Percentiles rank a stretch among this genome's conserved stretches.
phyloP scores from a whole-genome alignment of 2,113 vertebrate species.

The Murina feae region DNA sequence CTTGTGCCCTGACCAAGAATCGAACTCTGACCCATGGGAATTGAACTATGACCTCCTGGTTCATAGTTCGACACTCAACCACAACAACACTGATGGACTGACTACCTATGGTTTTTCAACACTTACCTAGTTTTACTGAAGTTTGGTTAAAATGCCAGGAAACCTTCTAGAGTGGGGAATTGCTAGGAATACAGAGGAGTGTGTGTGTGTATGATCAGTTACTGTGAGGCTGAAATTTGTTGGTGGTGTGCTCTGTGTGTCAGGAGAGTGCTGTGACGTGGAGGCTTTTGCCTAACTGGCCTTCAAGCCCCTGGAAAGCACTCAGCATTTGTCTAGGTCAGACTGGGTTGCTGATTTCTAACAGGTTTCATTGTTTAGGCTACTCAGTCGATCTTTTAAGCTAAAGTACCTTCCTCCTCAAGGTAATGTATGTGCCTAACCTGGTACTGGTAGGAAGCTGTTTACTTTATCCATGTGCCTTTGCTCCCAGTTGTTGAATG shows the following conservation, averaged over 20 bases:
- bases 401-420: background rate
- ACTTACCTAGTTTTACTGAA: background rate
- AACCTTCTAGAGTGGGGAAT: background rate
- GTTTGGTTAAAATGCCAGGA: background rate
- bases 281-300: background rate
- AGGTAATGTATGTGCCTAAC: background rate
- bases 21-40: too few species aligned
- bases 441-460: background rate
- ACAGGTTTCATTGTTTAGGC: background rate
- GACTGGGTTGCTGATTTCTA: background rate
- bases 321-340: background rate
- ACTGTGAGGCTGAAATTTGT: background rate
- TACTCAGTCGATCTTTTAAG: background rate
- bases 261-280: too few species aligned
- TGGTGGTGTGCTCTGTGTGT: background rate
- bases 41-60: too few species aligned
- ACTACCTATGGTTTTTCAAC: background rate
- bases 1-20: too few species aligned
- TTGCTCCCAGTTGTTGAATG: background rate
- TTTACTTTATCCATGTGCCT: background rate
- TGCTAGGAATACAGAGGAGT: background rate
- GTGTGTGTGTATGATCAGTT: background rate
- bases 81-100: too few species aligned
- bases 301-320: background rate
- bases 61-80: too few species aligned